Percentiles rank a stretch among this genome's conserved stretches.
These are phyloP conservation scores for Eupithecia tripunctaria DNA, from an alignment of 2,888 invertebrate genomes.

Conservation along the genomic window DNA sequence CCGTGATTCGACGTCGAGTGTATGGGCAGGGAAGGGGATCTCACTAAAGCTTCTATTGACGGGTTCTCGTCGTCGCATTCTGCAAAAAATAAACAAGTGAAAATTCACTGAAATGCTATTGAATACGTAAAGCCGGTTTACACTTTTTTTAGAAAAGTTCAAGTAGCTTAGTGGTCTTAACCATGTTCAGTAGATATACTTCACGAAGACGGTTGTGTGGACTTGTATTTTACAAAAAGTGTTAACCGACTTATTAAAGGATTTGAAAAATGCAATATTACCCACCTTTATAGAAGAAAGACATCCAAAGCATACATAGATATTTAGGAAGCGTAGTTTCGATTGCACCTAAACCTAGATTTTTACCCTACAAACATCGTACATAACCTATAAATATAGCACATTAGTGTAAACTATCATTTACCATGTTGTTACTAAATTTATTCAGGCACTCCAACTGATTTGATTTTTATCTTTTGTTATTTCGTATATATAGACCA, in stretches of 20 bases:
- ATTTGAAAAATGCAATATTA: constrained; percentile 38
- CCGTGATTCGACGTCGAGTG: constrained; percentile 67
- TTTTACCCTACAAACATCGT: not conserved
- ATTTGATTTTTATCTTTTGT: constrained; percentile 7
- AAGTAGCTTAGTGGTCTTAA: not conserved
- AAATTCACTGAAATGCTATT: constrained; percentile 46
- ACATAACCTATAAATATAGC: not conserved
- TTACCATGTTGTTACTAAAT: not conserved
- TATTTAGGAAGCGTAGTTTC: not conserved
- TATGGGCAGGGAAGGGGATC: constrained; percentile 79
- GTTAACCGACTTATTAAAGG: not conserved
- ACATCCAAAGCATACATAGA: constrained; percentile 24
- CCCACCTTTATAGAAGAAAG: constrained; percentile 52
- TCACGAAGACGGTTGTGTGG: not conserved
- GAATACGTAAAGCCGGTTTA: constrained; percentile 16
- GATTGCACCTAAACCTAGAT: not conserved
- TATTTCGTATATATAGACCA: not conserved
- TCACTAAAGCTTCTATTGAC: constrained; percentile 74
- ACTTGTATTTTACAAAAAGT: constrained; percentile 4
- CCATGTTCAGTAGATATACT: not conserved
- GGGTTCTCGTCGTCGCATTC: constrained; percentile 80
- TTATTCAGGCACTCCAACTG: constrained; percentile 4
- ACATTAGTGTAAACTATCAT: not conserved
- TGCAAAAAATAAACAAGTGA: constrained; percentile 66
- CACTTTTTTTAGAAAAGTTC: not conserved